Evolutionary conservation across 1,140 invertebrate genomes (phyloP).

Genomic region (Aleiodes sp.): DNA sequence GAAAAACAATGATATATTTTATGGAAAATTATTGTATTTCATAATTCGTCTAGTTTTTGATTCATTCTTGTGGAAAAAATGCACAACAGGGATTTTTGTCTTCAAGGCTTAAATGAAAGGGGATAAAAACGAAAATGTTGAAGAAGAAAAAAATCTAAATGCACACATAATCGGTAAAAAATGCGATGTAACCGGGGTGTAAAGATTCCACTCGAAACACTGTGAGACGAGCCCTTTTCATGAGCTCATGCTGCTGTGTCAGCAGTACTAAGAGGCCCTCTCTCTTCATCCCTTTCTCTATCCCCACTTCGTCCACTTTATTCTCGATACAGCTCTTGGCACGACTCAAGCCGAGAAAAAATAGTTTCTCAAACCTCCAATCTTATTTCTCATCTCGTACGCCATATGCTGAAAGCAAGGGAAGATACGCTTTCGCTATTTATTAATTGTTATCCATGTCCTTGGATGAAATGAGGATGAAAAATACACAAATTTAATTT

Average conservation of each 20-base stretch:
- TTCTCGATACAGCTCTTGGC: slow-evolving; percentile 24
- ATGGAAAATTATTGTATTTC: neutral
- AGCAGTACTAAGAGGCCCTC: slow-evolving; percentile 44
- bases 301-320: neutral
- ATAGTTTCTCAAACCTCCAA: neutral
- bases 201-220: slow-evolving; percentile 48
- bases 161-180: slow-evolving; percentile 36
- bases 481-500: no score
- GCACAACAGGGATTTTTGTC: neutral
- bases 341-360: slow-evolving; percentile 21
- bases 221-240: slow-evolving; percentile 42
- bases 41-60: neutral
- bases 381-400: neutral
- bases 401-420: neutral
- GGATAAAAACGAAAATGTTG: slow-evolving; percentile 23
- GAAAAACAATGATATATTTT: no score
- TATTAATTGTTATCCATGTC: no score
- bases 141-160: slow-evolving; percentile 14
- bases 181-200: slow-evolving; percentile 44
- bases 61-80: neutral
- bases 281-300: slow-evolving; percentile 32
- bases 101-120: slow-evolving; percentile 3
- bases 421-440: no score
- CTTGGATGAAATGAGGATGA: no score
- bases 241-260: slow-evolving; percentile 47